These are phyloP conservation scores for Xiphorhynchus erythropygius DNA, from an alignment of 2,797 vertebrate genomes.

Conservation along the genomic window DNA sequence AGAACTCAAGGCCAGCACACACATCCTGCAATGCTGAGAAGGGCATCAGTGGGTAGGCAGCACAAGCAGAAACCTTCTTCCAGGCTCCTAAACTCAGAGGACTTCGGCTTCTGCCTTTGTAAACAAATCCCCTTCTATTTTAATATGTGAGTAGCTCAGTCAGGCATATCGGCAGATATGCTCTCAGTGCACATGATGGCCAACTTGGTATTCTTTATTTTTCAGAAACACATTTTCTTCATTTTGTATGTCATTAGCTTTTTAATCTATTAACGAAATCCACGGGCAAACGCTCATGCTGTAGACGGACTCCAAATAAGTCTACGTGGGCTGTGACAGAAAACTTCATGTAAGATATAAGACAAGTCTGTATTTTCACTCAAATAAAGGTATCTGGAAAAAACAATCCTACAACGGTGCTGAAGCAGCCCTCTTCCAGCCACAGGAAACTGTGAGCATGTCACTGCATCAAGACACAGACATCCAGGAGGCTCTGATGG, in stretches of 20 bases:
- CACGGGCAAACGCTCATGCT: neutral
- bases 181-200: neutral
- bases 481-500: neutral
- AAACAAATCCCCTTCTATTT: neutral
- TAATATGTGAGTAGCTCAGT: neutral
- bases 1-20: neutral
- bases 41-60: neutral
- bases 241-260: neutral
- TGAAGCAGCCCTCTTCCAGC: neutral
- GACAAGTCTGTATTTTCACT: neutral
- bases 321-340: neutral
- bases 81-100: neutral
- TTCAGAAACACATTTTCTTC: neutral
- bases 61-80: neutral
- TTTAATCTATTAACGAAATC: neutral
- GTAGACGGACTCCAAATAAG: neutral
- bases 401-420: accelerated
- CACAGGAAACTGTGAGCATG: neutral
- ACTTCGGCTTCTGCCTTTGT: neutral
- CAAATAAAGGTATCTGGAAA: neutral
- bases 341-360: neutral
- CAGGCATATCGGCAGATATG: neutral
- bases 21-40: accelerated
- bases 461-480: neutral
- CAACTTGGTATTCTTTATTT: neutral